Evolutionary conservation across 2,113 vertebrate species (phyloP).

Genomic region (Otis tarda): DNA sequence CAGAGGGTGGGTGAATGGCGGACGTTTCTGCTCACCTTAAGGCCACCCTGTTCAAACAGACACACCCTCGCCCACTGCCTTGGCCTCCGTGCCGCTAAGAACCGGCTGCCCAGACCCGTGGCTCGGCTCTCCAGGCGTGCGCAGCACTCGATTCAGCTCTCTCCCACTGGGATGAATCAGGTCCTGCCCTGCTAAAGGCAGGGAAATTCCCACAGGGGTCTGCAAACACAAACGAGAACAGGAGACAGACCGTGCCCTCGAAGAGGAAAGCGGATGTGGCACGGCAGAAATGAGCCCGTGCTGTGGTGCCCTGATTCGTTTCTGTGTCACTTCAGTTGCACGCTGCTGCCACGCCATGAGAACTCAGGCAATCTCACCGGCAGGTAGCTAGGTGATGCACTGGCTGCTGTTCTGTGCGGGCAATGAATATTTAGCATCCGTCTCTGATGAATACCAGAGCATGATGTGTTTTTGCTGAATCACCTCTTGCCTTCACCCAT

Average conservation of each 20-base stretch:
- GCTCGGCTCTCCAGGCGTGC: neutral
- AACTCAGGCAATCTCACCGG: neutral
- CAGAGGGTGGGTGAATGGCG: neutral
- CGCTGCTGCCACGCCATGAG: neutral
- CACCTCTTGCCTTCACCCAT: neutral
- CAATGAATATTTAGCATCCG: neutral
- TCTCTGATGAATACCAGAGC: neutral
- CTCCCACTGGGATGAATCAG: neutral
- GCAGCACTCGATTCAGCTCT: neutral
- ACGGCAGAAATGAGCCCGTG: neutral
- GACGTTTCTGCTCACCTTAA: neutral
- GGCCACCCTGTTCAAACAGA: neutral
- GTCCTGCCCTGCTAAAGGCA: conserved; percentile 31
- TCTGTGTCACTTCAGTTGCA: neutral
- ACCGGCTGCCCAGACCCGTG: neutral
- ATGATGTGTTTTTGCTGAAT: neutral
- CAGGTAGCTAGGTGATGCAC: neutral
- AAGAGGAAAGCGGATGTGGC: accelerated
- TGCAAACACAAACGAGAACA: conserved; percentile 31
- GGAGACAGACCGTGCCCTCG: neutral
- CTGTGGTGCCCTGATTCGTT: neutral
- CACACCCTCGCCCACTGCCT: neutral
- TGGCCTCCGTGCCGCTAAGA: neutral
- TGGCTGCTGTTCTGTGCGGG: neutral
- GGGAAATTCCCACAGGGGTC: neutral